Evolutionary conservation across 1,140 invertebrate species (phyloP), one percentile per base, ranked within the genome.

Genomic region (Cecropterus lyciades): DNA sequence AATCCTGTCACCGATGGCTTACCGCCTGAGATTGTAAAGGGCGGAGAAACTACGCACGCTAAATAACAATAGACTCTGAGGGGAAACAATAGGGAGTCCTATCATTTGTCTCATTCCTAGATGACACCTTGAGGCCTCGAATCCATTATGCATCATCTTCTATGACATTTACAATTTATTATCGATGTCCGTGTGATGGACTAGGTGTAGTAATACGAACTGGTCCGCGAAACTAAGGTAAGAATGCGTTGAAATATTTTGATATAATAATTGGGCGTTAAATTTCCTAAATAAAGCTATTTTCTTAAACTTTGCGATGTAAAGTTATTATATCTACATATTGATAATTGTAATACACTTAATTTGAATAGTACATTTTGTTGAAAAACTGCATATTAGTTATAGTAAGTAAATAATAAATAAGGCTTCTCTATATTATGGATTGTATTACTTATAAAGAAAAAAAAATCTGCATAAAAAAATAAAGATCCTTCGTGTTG

Each of bases 81-180:
- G 51, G 42, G 33, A 63, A 69, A 53, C 64, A 66, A 56, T 63
- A 59, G 67, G 49, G 52, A 59, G 27, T 30, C 17, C 24, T 69
- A 68, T 70, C 46, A 53, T 70, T 64, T 51, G 48, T 63, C 45
- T n/a, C n/a, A 37, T 49, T 48, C 13, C 15, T 24, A 63, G 68
- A 67, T 73, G 73, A 70, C 72, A 78, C 69, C 73, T 79, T 55
- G 64, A 70, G 72, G 84, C 80, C 57, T 67, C 62, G 68, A 72
- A 80, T 79, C 72, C 72, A 84, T 82, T 84, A 84, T 80, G 73
- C 74, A 78, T 82, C 78, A 82, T 87, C 79, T 75, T 81, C 69
- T 75, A 67, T 84, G 84, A 84, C 81, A 81, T 84, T 84, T 77
- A 77, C 72, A 81, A 84, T 87, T 82, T 85, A 85, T 84, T 82